These are phyloP conservation scores for Vanacampus margaritifer DNA, from an alignment of 2,113 vertebrate genomes.

Conservation along the genomic window DNA sequence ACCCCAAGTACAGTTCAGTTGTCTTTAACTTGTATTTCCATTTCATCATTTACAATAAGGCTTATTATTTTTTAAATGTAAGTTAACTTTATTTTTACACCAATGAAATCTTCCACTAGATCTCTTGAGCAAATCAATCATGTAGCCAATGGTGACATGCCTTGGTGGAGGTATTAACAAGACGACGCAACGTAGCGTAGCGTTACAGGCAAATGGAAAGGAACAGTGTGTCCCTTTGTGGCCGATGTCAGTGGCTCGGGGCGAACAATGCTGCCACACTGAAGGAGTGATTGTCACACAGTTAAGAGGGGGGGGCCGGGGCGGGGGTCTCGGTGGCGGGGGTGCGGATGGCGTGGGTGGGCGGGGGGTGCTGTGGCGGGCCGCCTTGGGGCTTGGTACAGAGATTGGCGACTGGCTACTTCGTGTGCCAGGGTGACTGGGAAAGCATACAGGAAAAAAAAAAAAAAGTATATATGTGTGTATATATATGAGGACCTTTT, in stretches of 20 bases:
- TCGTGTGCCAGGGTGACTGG: conserved; percentile 38
- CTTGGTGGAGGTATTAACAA: neutral
- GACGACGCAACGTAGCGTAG: conserved; percentile 54
- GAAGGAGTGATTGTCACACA: conserved; percentile 62
- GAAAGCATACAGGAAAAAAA: too few species aligned
- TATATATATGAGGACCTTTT: neutral
- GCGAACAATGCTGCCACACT: conserved; percentile 74
- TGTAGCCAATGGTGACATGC: neutral
- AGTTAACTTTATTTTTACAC: neutral
- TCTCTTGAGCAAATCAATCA: neutral
- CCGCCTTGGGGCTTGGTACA: conserved; percentile 75
- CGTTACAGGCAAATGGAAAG: neutral
- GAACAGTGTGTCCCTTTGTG: conserved; percentile 63
- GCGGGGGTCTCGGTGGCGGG: conserved; percentile 27
- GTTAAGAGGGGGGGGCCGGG: conserved; percentile 56
- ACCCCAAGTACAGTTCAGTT: too few species aligned
- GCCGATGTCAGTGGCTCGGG: conserved; percentile 68
- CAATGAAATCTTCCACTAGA: neutral
- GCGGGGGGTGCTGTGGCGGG: conserved; percentile 1
- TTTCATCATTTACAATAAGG: too few species aligned
- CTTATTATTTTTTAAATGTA: too few species aligned
- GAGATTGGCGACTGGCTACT: conserved; percentile 49
- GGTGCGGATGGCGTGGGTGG: conserved; percentile 19
- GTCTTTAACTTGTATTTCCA: too few species aligned
- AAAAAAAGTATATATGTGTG: too few species aligned